Evolutionary conservation across 2,797 vertebrate species (phyloP).

Genomic region (Chrysocyon brachyurus): DNA sequence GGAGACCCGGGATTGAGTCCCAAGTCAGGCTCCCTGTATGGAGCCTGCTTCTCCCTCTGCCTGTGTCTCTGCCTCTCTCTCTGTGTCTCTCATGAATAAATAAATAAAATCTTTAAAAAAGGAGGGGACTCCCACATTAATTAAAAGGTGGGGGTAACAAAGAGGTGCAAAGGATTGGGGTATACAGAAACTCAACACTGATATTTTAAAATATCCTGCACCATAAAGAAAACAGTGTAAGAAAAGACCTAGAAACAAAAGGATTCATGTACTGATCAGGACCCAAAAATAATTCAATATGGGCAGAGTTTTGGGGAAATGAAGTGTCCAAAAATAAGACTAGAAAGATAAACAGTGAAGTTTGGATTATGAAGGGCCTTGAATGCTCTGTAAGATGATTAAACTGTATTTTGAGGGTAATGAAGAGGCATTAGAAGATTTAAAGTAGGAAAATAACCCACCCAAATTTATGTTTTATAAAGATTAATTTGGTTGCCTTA

Average conservation of each 20-base stretch:
- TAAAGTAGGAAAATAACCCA: background rate
- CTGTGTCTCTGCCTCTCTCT: too few relatives aligned
- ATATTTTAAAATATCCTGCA: background rate
- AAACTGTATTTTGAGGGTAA: background rate
- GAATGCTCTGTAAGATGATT: background rate
- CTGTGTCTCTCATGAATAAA: too few relatives aligned
- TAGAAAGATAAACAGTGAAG: background rate
- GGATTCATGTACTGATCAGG: background rate
- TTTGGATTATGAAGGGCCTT: background rate
- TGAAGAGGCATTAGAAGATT: background rate
- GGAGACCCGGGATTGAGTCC: too few relatives aligned
- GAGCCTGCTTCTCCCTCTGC: too few relatives aligned
- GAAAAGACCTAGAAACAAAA: background rate
- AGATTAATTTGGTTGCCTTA: constrained; percentile 8
- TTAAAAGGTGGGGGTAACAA: background rate
- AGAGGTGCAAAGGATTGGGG: background rate
- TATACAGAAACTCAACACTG: background rate
- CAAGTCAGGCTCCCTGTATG: too few relatives aligned
- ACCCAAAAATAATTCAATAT: background rate
- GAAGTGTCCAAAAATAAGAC: background rate
- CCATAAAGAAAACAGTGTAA: background rate
- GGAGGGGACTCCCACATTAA: background rate
- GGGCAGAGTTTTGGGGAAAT: background rate
- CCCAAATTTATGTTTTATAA: background rate
- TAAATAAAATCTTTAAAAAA: too few relatives aligned